Conservation (phyloP, 2,888 invertebrate species). For the Parnassius glacialis region DNA sequence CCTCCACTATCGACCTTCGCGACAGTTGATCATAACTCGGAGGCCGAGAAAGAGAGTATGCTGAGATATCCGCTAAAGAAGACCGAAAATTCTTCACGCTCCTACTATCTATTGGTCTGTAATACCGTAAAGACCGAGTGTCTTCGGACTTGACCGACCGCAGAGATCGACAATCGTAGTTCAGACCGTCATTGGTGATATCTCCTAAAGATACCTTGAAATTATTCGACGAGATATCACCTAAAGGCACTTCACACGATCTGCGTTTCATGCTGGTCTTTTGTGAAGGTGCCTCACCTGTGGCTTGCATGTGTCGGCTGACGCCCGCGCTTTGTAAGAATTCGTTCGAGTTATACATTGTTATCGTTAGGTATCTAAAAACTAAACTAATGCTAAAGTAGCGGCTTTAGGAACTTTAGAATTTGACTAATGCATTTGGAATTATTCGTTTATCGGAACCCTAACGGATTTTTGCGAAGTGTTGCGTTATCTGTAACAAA, state of each 20-base stretch:
- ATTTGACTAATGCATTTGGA: conserved; percentile 70
- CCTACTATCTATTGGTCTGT: conserved; percentile 69
- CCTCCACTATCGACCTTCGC: conserved; percentile 67
- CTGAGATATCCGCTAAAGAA: conserved; percentile 63
- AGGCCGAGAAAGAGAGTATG: conserved; percentile 55
- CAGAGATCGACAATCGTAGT: conserved; percentile 64
- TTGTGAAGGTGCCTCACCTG: conserved; percentile 71
- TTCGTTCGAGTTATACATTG: conserved; percentile 74
- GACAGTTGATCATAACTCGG: conserved; percentile 75
- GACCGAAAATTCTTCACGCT: conserved; percentile 73
- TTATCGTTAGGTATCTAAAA: conserved; percentile 31
- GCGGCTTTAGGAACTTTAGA: conserved; percentile 65
- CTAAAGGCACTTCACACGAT: conserved; percentile 73
- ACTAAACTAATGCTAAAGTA: conserved; percentile 45
- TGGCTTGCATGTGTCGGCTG: conserved; percentile 74
- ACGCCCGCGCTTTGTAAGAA: conserved; percentile 73
- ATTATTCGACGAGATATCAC: conserved; percentile 70
- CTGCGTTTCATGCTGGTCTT: conserved; percentile 74
- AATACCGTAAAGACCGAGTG: conserved; percentile 53
- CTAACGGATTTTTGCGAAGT: conserved; percentile 26
- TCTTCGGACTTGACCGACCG: conserved; percentile 68
- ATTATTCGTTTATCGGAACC: conserved; percentile 60
- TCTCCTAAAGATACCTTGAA: conserved; percentile 74
- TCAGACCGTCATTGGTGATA: conserved; percentile 57
- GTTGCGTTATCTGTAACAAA: conserved; percentile 67